Conservation (phyloP, 1,140 invertebrate species). For the Cyclargus thomasi region DNA sequence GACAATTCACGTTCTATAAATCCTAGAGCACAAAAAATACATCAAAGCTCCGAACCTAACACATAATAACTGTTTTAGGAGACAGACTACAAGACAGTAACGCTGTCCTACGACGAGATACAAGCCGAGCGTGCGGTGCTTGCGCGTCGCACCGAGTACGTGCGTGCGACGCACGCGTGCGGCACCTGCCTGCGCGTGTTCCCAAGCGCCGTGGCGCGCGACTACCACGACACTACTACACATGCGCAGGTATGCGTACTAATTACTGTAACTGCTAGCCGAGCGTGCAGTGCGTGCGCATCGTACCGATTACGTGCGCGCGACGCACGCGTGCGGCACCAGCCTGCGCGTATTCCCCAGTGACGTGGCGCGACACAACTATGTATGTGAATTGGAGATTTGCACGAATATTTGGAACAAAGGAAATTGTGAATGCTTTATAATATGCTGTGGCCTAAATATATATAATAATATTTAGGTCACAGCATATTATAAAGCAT, state of each 20-base stretch:
- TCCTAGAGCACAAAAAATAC: too few species aligned
- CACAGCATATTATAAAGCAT: too few species aligned
- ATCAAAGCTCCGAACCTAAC: too few species aligned
- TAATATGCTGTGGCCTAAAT: too few species aligned
- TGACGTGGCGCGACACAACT: constrained; percentile 30
- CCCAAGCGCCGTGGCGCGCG: constrained; percentile 37
- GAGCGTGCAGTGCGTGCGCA: constrained; percentile 37
- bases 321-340: constrained; percentile 45
- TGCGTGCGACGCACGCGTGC: constrained; percentile 44
- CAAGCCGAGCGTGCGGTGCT: constrained; percentile 39
- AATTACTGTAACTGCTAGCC: constrained; percentile 45
- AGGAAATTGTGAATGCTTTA: too few species aligned
- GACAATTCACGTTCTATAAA: too few species aligned
- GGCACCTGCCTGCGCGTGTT: constrained; percentile 47
- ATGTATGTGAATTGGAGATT: too few species aligned
- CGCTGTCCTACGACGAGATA: constrained; percentile 55
- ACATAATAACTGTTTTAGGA: neutral
- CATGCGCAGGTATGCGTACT: constrained; percentile 41
- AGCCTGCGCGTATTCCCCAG: constrained; percentile 50
- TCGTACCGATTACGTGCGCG: constrained; percentile 33
- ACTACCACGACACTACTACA: constrained; percentile 35
- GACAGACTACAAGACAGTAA: constrained; percentile 31
- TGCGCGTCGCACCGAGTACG: constrained; percentile 31
- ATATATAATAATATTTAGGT: too few species aligned
- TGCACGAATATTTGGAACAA: too few species aligned